Conservation (phyloP, 1,140 invertebrate genomes). For the Temnothorax curvispinosus region DNA sequence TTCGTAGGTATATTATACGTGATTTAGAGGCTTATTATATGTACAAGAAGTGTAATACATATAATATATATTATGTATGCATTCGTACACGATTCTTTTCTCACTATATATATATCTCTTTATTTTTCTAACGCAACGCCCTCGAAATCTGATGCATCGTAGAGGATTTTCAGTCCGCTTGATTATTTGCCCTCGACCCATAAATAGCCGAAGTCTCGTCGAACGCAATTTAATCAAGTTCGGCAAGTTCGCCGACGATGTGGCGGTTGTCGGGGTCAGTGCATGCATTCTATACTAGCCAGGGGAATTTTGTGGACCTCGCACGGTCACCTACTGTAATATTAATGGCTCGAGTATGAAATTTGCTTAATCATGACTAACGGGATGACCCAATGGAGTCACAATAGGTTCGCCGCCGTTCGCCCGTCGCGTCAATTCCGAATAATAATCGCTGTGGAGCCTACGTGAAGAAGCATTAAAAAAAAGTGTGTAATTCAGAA, state of each 20-base stretch:
- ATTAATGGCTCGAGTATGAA: conserved; percentile 74
- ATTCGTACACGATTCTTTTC: not conserved
- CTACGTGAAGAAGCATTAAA: not conserved
- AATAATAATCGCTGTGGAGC: conserved; percentile 55
- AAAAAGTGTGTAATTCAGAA: not conserved
- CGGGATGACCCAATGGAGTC: conserved; percentile 74
- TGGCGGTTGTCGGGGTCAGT: conserved; percentile 66
- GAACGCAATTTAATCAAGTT: conserved; percentile 72
- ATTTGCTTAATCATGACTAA: conserved; percentile 77
- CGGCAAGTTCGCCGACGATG: conserved; percentile 66
- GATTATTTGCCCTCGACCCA: conserved; percentile 3
- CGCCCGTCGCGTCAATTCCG: conserved; percentile 58
- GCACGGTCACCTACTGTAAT: conserved; percentile 70
- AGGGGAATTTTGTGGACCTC: conserved; percentile 76
- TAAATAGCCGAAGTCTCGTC: conserved; percentile 51
- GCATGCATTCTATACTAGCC: conserved; percentile 76
- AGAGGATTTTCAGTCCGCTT: not conserved
- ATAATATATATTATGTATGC: not conserved
- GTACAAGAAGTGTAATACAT: not conserved
- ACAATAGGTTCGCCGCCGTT: conserved; percentile 65
- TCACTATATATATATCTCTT: not conserved
- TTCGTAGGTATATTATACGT: too few relatives aligned
- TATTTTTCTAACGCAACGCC: not conserved
- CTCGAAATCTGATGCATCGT: not conserved
- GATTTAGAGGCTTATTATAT: not conserved